Evolutionary conservation across 2,113 vertebrate species (phyloP).

Genomic region (Indicator indicator): DNA sequence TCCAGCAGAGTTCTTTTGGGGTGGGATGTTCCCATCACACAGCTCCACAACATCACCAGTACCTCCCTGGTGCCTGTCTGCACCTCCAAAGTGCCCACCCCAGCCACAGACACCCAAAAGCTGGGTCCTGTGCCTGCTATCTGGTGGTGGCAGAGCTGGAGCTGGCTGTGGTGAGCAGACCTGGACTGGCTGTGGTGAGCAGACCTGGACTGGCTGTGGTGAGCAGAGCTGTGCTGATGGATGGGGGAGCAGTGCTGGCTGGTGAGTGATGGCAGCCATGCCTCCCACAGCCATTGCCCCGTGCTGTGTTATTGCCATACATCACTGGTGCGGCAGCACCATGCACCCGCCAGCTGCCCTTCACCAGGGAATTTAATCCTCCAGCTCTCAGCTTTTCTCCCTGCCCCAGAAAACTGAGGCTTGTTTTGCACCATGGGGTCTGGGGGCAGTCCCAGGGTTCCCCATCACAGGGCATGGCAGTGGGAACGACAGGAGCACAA

Average conservation of each 20-base stretch:
- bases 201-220: accelerated
- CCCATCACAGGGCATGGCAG: not conserved
- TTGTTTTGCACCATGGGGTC: not conserved
- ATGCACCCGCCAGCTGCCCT: slow-evolving; percentile 45
- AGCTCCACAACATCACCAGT: not conserved
- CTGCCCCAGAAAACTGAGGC: not conserved
- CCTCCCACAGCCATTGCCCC: not conserved
- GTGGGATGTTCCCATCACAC: not conserved
- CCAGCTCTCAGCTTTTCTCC: slow-evolving; percentile 38
- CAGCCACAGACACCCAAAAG: not conserved
- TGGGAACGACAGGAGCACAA: not conserved
- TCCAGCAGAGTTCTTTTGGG: not conserved
- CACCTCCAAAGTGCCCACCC: too few species aligned
- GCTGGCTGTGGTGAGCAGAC: too few species aligned
- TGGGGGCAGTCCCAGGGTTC: not conserved
- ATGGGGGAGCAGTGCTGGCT: accelerated
- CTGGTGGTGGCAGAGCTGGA: accelerated
- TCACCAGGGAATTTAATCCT: slow-evolving; percentile 44
- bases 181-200: too few species aligned
- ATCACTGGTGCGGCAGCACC: slow-evolving; percentile 23
- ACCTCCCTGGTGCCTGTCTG: too few species aligned
- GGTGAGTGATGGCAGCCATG: slow-evolving; percentile 35
- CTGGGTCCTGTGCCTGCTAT: not conserved
- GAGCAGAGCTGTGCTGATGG: accelerated
- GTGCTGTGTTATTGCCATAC: slow-evolving; percentile 41